Evolutionary conservation across 2,113 vertebrate genomes (phyloP).

Genomic region (Pseudorhombus dupliciocellatus): DNA sequence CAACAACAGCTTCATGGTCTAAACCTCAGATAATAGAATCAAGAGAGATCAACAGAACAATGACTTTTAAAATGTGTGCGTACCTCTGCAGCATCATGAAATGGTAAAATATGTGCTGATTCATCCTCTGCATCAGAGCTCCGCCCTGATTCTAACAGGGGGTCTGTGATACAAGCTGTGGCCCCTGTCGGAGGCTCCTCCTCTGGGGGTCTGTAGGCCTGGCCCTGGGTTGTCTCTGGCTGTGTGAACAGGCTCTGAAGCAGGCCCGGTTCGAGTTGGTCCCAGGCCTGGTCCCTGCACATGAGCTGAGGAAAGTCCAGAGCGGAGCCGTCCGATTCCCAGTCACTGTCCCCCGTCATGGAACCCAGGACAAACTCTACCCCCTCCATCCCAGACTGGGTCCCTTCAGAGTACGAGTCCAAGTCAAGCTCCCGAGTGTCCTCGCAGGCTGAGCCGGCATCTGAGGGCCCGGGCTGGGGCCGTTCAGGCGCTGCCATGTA

Average conservation of each 20-base stretch:
- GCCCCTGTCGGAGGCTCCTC: background rate
- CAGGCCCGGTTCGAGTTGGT: constrained; percentile 78
- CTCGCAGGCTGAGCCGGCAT: constrained; percentile 72
- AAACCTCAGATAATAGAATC: background rate
- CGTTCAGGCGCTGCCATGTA: constrained; percentile 84
- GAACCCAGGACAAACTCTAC: constrained; percentile 81
- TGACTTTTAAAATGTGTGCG: constrained; percentile 19
- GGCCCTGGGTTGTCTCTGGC: constrained; percentile 26
- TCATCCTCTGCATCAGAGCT: constrained; percentile 46
- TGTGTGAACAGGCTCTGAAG: constrained; percentile 76
- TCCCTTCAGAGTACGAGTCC: constrained; percentile 81
- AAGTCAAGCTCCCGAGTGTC: constrained; percentile 74
- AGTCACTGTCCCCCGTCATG: constrained; percentile 82
- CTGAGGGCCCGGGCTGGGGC: constrained; percentile 61
- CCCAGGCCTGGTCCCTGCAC: constrained; percentile 72
- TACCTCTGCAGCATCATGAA: constrained; percentile 65
- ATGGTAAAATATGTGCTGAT: constrained; percentile 4
- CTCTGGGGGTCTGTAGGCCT: constrained; percentile 22
- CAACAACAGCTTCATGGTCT: background rate
- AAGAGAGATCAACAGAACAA: background rate
- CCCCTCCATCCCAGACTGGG: constrained; percentile 78
- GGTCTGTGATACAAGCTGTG: constrained; percentile 12
- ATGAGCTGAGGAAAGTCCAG: constrained; percentile 59
- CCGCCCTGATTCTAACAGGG: constrained; percentile 15
- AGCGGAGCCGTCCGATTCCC: constrained; percentile 80